phyloP scores from a whole-genome alignment of 2,888 invertebrate genomes.

The Troides oblongomaculatus region DNA sequence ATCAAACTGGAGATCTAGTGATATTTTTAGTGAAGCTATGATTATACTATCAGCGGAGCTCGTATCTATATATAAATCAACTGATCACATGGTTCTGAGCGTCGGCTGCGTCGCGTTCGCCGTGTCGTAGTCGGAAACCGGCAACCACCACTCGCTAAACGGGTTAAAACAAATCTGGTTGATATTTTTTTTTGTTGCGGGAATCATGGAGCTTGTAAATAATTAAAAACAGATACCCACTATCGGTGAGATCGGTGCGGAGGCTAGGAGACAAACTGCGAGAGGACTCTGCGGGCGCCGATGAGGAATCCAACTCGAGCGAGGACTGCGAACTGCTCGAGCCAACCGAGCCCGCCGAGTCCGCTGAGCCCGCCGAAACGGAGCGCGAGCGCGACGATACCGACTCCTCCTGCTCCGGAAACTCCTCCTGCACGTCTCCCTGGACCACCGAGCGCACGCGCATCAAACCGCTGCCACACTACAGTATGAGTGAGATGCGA shows the following conservation, averaged over 20 bases:
- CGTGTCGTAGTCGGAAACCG: background rate
- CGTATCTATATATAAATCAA: no score
- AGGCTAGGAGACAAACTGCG: slow-evolving; percentile 44
- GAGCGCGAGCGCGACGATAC: slow-evolving; percentile 35
- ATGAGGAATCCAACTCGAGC: slow-evolving; percentile 49
- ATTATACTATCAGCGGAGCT: background rate
- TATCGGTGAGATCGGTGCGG: slow-evolving; percentile 42
- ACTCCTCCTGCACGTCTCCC: slow-evolving; percentile 31
- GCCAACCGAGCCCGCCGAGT: slow-evolving; percentile 40
- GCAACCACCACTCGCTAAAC: no score
- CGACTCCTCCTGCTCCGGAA: slow-evolving; percentile 45
- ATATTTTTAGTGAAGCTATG: no score
- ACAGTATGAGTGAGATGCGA: no score
- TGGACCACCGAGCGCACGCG: no score
- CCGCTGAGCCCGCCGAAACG: slow-evolving; percentile 19
- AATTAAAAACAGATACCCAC: slow-evolving; percentile 32
- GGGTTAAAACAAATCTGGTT: no score
- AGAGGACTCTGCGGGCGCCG: slow-evolving; percentile 35
- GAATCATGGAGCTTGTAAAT: no score
- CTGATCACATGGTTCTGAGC: background rate
- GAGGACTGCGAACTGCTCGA: slow-evolving; percentile 38
- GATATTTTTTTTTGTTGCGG: no score
- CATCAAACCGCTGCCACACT: no score
- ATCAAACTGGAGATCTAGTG: no score
- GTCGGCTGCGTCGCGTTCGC: slow-evolving; percentile 18